A percentile compares a stretch with the other conserved stretches of the same genome.
phyloP scores from a whole-genome alignment of 2,797 vertebrate species.

The Syngnathus acus region DNA sequence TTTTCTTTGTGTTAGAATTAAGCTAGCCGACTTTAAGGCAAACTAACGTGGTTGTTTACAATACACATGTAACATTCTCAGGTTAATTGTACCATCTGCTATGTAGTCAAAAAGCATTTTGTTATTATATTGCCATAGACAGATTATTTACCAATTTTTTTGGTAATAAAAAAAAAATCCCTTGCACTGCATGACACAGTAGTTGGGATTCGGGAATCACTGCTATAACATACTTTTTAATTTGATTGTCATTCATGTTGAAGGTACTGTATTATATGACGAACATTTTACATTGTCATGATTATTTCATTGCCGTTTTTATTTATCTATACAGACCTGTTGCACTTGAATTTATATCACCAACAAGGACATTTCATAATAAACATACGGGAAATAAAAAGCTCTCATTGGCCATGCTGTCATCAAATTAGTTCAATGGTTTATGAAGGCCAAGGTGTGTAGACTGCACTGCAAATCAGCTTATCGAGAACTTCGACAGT shows the following conservation, averaged over 20 bases:
- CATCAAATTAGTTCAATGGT: neutral
- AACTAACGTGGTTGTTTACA: too few species aligned
- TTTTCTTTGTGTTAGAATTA: too few species aligned
- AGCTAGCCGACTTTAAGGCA: too few species aligned
- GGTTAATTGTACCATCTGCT: too few species aligned
- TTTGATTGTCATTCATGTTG: neutral
- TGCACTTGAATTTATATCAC: conserved; percentile 4
- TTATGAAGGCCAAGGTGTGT: conserved; percentile 1
- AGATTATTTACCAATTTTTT: too few species aligned
- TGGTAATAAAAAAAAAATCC: too few species aligned
- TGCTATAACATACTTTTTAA: too few species aligned
- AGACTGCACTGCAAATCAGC: neutral
- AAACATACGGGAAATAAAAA: neutral
- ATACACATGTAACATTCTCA: too few species aligned
- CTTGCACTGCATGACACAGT: too few species aligned
- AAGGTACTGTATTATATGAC: neutral
- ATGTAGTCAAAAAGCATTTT: neutral
- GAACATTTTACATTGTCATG: neutral
- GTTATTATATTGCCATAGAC: neutral
- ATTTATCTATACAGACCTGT: neutral
- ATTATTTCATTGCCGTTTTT: too few species aligned
- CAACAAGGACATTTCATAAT: conserved; percentile 1
- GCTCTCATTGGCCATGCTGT: neutral
- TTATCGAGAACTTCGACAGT: neutral
- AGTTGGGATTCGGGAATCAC: too few species aligned